A percentile compares a stretch with the other conserved stretches of the same genome.
Conservation (phyloP, 35 echinoderm and acorn worm species). For the Chiridota heheva region DNA sequence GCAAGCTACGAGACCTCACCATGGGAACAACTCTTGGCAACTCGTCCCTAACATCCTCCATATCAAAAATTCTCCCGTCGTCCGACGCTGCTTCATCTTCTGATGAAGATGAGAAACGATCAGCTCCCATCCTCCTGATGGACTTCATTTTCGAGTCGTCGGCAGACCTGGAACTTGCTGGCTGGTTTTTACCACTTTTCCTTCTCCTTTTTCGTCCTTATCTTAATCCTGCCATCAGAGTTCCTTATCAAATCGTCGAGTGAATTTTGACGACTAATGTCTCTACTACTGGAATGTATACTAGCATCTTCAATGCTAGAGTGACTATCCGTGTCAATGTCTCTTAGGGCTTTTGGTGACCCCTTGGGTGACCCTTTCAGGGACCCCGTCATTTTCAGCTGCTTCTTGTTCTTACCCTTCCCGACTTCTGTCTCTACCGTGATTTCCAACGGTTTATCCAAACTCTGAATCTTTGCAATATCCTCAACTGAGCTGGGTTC, state of each 20-base stretch:
- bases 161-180: neutral
- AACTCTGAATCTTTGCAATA: conserved; percentile 15
- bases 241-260: too few relatives aligned
- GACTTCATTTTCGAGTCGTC: neutral
- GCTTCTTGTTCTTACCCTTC: conserved; percentile 19
- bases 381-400: conserved; percentile 33
- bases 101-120: conserved; percentile 82
- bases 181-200: conserved; percentile 13
- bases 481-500: conserved; percentile 26
- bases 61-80: conserved; percentile 70
- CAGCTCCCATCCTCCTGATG: conserved; percentile 60
- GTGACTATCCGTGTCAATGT: conserved; percentile 23
- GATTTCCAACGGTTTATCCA: conserved; percentile 28
- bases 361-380: too few relatives aligned
- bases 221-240: too few relatives aligned
- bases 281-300: too few relatives aligned
- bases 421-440: conserved; percentile 44
- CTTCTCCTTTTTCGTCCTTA: conserved; percentile 26
- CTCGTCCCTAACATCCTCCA: conserved; percentile 68
- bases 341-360: too few relatives aligned
- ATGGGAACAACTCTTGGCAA: conserved; percentile 7
- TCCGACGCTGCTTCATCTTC: conserved; percentile 60
- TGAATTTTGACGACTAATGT: too few relatives aligned
- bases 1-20: neutral
- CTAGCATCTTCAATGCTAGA: conserved; percentile 28